These are phyloP conservation scores for Archips xylosteana DNA, from an alignment of 2,888 invertebrate genomes.

Conservation along the genomic window DNA sequence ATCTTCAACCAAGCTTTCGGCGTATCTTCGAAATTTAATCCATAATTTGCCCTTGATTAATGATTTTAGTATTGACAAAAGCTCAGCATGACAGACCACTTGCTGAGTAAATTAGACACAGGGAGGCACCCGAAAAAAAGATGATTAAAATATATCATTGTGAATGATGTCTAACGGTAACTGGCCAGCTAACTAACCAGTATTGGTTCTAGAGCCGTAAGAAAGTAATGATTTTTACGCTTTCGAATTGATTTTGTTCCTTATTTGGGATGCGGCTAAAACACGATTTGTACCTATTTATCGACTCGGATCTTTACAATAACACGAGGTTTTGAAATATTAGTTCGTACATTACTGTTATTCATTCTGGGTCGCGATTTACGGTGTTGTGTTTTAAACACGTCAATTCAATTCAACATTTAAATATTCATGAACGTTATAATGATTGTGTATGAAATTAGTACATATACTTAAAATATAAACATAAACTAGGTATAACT, in stretches of 20 bases:
- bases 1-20: constrained; percentile 54
- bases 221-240: constrained; percentile 26
- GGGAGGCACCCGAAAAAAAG: constrained; percentile 52
- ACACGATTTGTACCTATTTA: too few relatives aligned
- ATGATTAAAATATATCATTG: constrained; percentile 60
- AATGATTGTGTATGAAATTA: too few relatives aligned
- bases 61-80: constrained; percentile 70
- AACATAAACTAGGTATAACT: too few relatives aligned
- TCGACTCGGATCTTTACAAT: too few relatives aligned
- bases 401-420: too few relatives aligned
- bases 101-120: constrained; percentile 75
- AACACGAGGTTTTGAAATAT: too few relatives aligned
- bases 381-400: too few relatives aligned
- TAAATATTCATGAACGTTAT: too few relatives aligned
- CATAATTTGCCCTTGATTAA: constrained; percentile 78
- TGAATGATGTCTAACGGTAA: constrained; percentile 51
- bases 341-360: too few relatives aligned
- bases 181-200: constrained; percentile 37
- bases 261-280: background rate
- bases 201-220: constrained; percentile 16
- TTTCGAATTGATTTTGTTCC: constrained; percentile 12
- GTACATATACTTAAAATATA: too few relatives aligned
- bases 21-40: constrained; percentile 45
- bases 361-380: too few relatives aligned
- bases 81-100: constrained; percentile 72